phyloP scores from a whole-genome alignment of 2,797 vertebrate species.

The Hydrocynus forskahlii region DNA sequence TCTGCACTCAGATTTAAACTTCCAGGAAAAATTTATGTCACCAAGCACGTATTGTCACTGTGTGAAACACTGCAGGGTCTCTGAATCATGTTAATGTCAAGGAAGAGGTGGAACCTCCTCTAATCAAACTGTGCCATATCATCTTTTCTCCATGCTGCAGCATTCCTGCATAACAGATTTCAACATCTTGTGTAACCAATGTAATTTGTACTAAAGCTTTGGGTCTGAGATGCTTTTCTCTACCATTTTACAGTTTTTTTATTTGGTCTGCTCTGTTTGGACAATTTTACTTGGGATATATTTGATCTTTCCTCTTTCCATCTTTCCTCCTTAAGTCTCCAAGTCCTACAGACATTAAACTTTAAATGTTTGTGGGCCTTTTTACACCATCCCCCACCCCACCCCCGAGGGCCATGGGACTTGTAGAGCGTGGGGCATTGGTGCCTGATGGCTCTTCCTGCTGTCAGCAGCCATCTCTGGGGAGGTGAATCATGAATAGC shows the following conservation, averaged over 20 bases:
- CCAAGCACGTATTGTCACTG: too few relatives aligned
- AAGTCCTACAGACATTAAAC: background rate
- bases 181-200: too few relatives aligned
- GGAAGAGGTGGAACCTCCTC: too few relatives aligned
- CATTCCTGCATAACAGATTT: too few relatives aligned
- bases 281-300: background rate
- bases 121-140: too few relatives aligned
- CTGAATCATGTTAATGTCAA: too few relatives aligned
- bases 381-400: background rate
- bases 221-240: background rate
- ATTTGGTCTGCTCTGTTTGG: background rate
- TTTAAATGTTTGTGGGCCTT: constrained; percentile 18
- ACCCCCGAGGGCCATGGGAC: background rate
- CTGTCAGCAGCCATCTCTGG: constrained; percentile 36
- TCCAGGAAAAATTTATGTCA: too few relatives aligned
- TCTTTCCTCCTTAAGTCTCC: background rate
- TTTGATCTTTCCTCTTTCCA: too few relatives aligned
- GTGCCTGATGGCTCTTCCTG: constrained; percentile 20
- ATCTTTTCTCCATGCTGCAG: too few relatives aligned
- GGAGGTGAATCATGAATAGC: constrained; percentile 28
- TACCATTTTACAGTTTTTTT: background rate
- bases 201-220: too few relatives aligned
- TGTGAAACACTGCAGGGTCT: too few relatives aligned
- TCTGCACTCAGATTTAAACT: too few relatives aligned
- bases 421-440: background rate